These are phyloP conservation scores for Micromussa lordhowensis DNA, from an alignment of 92 coral and sea anemone species.

Conservation along the genomic window DNA sequence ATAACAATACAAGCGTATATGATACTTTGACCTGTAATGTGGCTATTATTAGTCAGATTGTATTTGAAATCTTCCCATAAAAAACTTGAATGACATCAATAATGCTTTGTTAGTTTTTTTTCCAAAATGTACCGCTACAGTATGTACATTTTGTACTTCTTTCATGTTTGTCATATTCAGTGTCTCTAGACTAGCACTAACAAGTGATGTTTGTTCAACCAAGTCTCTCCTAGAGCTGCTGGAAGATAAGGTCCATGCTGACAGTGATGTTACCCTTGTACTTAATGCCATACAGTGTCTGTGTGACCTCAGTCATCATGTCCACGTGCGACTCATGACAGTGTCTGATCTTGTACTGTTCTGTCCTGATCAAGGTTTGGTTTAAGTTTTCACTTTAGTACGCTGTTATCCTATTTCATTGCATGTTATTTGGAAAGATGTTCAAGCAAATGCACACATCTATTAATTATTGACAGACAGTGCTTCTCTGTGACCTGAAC, in stretches of 20 bases:
- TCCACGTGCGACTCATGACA: constrained; percentile 77
- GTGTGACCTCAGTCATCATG: constrained; percentile 74
- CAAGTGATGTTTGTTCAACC: neutral
- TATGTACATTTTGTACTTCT: neutral
- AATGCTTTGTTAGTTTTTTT: neutral
- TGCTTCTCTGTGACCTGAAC: neutral
- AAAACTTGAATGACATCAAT: neutral
- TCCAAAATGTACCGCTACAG: neutral
- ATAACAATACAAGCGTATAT: no score
- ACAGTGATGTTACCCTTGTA: constrained; percentile 61
- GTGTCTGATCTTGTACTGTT: constrained; percentile 84
- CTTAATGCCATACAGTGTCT: constrained; percentile 80
- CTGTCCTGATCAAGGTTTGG: constrained; percentile 89
- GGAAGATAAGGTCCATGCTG: constrained; percentile 57
- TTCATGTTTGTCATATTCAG: neutral
- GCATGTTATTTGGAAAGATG: neutral
- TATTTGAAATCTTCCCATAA: no score
- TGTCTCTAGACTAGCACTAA: neutral
- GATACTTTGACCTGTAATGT: neutral
- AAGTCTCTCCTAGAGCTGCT: constrained; percentile 71
- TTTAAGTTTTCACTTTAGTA: neutral
- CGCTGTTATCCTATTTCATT: neutral
- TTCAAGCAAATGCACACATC: neutral
- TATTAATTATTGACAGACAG: neutral
- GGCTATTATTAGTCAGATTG: neutral